Percentiles rank a stretch among this genome's conserved stretches.
Conservation (phyloP, 2,113 vertebrate genomes). For the Callospermophilus lateralis region DNA sequence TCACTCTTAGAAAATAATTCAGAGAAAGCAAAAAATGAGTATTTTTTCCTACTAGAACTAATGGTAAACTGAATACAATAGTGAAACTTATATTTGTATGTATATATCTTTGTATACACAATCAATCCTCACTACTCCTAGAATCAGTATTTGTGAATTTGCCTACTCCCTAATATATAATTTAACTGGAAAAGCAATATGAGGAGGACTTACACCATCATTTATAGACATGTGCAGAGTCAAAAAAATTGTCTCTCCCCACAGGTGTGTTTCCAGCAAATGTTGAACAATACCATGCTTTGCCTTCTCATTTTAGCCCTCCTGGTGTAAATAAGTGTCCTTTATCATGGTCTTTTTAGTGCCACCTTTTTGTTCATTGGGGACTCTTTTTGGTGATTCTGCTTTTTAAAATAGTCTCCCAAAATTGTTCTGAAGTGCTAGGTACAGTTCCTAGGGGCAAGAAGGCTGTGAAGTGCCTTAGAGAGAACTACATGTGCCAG, state of each 20-base stretch:
- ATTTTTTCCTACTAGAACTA: not conserved
- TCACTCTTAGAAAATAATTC: conserved; percentile 22
- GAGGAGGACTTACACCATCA: not conserved
- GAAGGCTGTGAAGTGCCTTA: not conserved
- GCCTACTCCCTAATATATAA: not conserved
- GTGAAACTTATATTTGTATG: not conserved
- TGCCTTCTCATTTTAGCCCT: not conserved
- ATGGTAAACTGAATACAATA: not conserved
- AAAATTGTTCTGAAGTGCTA: not conserved
- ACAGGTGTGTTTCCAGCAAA: not conserved
- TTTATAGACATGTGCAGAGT: not conserved
- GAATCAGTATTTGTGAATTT: not conserved
- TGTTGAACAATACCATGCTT: not conserved
- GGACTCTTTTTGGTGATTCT: not conserved
- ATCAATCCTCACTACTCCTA: not conserved
- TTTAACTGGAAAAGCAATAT: not conserved
- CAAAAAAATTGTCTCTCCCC: not conserved
- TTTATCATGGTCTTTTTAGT: not conserved
- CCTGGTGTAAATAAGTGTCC: not conserved
- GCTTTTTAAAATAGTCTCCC: not conserved
- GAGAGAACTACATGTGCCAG: not conserved
- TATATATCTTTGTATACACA: not conserved
- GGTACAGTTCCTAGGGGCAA: not conserved
- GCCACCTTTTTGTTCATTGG: not conserved
- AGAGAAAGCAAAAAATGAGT: not conserved